These are phyloP conservation scores for Origma solitaria DNA, from an alignment of 2,113 vertebrate genomes.

Conservation along the genomic window DNA sequence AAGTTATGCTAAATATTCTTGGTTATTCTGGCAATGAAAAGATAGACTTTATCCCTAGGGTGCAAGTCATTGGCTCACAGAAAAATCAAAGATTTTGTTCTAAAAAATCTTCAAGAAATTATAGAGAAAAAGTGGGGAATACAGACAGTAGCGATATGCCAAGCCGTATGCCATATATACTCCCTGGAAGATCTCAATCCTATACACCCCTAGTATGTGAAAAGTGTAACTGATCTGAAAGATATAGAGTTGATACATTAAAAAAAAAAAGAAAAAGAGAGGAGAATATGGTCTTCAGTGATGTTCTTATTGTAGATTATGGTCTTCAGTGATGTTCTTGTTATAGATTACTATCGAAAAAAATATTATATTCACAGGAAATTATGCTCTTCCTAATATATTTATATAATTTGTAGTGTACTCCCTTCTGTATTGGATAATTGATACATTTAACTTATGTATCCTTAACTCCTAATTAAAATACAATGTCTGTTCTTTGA, in stretches of 20 bases:
- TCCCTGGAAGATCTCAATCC: neutral
- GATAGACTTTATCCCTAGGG: neutral
- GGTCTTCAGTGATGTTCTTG: neutral
- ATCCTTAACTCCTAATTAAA: neutral
- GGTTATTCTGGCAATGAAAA: neutral
- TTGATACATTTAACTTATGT: neutral
- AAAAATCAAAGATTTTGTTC: neutral
- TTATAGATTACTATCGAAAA: neutral
- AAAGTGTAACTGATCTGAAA: neutral
- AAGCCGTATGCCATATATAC: neutral
- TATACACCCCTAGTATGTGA: neutral
- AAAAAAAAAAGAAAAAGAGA: neutral
- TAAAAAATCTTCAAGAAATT: constrained; percentile 22
- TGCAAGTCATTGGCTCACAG: neutral
- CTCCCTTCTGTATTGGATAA: neutral
- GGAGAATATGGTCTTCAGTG: neutral
- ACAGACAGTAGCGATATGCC: neutral
- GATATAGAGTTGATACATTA: neutral
- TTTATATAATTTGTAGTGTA: neutral
- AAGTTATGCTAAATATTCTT: neutral
- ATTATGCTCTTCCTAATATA: neutral
- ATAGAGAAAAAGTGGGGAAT: neutral
- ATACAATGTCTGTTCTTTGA: neutral
- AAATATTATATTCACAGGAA: neutral
- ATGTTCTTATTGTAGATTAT: neutral